A percentile compares a stretch with the other conserved stretches of the same genome.
These are phyloP conservation scores for Hippoglossus hippoglossus DNA, from an alignment of 2,797 vertebrate species.

Conservation along the genomic window DNA sequence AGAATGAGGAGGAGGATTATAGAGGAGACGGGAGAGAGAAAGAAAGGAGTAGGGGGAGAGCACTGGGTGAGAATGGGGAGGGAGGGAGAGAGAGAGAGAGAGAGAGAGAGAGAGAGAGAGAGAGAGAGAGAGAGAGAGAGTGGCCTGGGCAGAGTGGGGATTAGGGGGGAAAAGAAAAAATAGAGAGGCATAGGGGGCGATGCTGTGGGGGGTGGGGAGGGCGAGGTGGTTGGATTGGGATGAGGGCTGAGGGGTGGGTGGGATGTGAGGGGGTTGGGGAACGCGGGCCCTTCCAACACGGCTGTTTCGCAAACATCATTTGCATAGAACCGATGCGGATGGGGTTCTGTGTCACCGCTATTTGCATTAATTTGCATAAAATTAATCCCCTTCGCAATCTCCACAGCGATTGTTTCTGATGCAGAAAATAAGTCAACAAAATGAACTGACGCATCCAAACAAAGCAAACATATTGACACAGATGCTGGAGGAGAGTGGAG, in stretches of 20 bases:
- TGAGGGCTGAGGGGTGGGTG: conserved; percentile 48
- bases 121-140: conserved; percentile 38
- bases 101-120: conserved; percentile 23
- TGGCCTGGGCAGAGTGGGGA: conserved; percentile 53
- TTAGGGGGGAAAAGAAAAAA: conserved; percentile 54
- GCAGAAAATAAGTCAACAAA: conserved; percentile 83
- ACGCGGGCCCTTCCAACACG: conserved; percentile 69
- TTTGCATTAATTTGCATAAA: conserved; percentile 87
- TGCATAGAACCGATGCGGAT: conserved; percentile 82
- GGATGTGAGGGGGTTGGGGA: conserved; percentile 64
- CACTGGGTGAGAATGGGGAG: conserved; percentile 34
- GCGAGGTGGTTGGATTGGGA: conserved; percentile 30
- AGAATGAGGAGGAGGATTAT: conserved; percentile 58
- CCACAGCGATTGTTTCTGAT: conserved; percentile 79
- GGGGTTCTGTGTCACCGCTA: conserved; percentile 81
- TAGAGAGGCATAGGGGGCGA: conserved; percentile 21
- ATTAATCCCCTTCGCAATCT: conserved; percentile 80
- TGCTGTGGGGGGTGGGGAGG: conserved; percentile 22
- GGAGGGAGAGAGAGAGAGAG: conserved; percentile 12
- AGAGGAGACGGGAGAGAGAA: conserved; percentile 25
- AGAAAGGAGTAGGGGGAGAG: conserved; percentile 23
- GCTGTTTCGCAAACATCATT: conserved; percentile 85
- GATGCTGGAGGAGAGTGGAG: conserved; percentile 23
- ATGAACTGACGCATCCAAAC: conserved; percentile 71
- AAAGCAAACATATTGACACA: conserved; percentile 79